A percentile compares a stretch with the other conserved stretches of the same genome.
Evolutionary conservation across 1,140 invertebrate species (phyloP).

Genomic region (Zaprionus gabonicus): DNA sequence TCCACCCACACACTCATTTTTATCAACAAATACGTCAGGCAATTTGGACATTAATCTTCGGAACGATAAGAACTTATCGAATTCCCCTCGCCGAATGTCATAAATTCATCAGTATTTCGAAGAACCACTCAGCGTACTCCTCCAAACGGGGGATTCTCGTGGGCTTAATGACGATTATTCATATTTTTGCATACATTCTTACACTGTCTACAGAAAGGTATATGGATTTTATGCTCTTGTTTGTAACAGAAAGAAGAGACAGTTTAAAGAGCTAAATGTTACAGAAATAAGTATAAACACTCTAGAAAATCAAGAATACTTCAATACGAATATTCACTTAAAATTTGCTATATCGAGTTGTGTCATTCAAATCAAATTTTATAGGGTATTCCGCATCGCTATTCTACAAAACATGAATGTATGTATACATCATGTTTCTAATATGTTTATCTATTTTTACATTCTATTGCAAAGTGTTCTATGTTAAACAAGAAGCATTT

Average conservation of each 20-base stretch:
- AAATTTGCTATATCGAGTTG: no score
- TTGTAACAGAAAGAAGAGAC: background rate
- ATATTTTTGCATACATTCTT: background rate
- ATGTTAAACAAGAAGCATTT: background rate
- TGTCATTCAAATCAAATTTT: background rate
- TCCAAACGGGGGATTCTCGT: conserved; percentile 7
- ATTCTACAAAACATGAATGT: background rate
- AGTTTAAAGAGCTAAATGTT: no score
- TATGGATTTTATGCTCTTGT: background rate
- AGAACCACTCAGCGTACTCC: background rate
- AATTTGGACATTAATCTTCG: conserved; percentile 44
- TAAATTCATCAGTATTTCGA: conserved; percentile 18
- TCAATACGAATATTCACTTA: no score
- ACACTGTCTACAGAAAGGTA: background rate
- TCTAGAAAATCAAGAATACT: no score
- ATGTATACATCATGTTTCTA: background rate
- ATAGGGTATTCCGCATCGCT: background rate
- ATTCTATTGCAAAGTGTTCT: background rate
- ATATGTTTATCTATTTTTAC: conserved; percentile 1
- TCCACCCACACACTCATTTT: background rate
- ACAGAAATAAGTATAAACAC: no score
- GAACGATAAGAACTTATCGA: conserved; percentile 37
- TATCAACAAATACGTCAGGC: conserved; percentile 32
- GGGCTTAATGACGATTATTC: background rate
- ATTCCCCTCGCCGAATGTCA: conserved; percentile 4